These are phyloP conservation scores for Phyllopteryx taeniolatus DNA, from an alignment of 2,113 vertebrate genomes.

Conservation along the genomic window DNA sequence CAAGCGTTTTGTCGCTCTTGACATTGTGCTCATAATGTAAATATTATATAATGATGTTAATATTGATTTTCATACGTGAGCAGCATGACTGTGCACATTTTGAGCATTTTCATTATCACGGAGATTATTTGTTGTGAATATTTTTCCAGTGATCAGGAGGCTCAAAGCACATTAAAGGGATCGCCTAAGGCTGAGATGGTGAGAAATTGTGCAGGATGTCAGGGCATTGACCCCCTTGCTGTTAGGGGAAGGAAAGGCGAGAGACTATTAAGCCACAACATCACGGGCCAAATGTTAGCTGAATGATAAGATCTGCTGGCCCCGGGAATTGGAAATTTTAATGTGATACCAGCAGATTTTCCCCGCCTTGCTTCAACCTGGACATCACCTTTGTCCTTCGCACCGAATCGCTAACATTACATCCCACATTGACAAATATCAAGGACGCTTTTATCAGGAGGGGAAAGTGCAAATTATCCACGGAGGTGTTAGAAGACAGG, in stretches of 20 bases:
- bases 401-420: conserved; percentile 31
- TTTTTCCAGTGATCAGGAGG: not conserved
- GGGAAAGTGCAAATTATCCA: conserved; percentile 54
- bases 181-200: conserved; percentile 16
- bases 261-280: conserved; percentile 19
- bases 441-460: conserved; percentile 33
- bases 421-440: conserved; percentile 16
- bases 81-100: not conserved
- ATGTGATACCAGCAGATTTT: not conserved
- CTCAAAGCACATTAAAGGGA: not conserved
- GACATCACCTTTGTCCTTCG: conserved; percentile 41
- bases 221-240: conserved; percentile 16
- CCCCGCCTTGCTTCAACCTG: conserved; percentile 32
- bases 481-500: conserved; percentile 32
- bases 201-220: conserved; percentile 6
- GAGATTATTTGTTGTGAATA: not conserved
- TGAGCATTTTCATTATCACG: not conserved
- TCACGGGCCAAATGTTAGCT: conserved; percentile 13
- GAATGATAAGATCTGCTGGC: conserved; percentile 34
- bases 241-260: not conserved
- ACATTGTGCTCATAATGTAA: no score
- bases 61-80: no score
- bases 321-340: conserved; percentile 25
- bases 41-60: no score
- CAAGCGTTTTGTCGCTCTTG: not conserved